Percentiles rank a stretch among this genome's conserved stretches.
Conservation (phyloP, 2,797 vertebrate species). For the Melanotaenia nigrans region DNA sequence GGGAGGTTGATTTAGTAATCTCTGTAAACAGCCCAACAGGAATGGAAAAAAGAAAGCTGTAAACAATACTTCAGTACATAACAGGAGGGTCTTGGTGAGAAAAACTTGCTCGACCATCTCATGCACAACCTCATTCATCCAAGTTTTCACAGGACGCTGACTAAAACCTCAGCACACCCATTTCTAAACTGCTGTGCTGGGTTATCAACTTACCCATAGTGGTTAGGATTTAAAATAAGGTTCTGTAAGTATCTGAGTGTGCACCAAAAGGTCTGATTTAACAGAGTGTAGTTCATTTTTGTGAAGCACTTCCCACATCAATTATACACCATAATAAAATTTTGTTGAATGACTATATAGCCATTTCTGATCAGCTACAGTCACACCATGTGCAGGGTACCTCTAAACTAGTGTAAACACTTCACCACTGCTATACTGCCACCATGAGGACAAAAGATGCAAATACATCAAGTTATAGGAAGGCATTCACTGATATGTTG, state of each 20-base stretch:
- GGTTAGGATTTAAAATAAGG: background rate
- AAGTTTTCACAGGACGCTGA: constrained; percentile 6
- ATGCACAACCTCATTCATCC: constrained; percentile 17
- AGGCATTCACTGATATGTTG: background rate
- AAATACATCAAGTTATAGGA: constrained; percentile 34
- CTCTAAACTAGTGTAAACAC: constrained; percentile 18
- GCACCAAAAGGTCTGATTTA: background rate
- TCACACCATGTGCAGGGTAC: constrained; percentile 1
- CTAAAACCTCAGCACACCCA: background rate
- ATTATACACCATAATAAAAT: constrained; percentile 8
- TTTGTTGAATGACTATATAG: background rate
- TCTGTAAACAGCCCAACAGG: constrained; percentile 17
- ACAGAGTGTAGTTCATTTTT: background rate
- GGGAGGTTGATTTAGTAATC: background rate
- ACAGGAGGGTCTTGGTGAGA: background rate
- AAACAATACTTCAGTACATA: constrained; percentile 41
- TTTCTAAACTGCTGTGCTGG: background rate
- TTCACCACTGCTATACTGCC: constrained; percentile 53
- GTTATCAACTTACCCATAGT: background rate
- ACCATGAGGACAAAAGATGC: constrained; percentile 46
- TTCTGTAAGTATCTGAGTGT: constrained; percentile 31
- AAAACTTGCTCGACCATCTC: background rate
- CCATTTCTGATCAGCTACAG: constrained; percentile 3
- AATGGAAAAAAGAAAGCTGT: constrained; percentile 21
- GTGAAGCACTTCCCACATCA: constrained; percentile 26